Base-by-base conservation (phyloP, 37 sponge, comb jelly and placozoan species). In the Theonella swinhoei region DNA sequence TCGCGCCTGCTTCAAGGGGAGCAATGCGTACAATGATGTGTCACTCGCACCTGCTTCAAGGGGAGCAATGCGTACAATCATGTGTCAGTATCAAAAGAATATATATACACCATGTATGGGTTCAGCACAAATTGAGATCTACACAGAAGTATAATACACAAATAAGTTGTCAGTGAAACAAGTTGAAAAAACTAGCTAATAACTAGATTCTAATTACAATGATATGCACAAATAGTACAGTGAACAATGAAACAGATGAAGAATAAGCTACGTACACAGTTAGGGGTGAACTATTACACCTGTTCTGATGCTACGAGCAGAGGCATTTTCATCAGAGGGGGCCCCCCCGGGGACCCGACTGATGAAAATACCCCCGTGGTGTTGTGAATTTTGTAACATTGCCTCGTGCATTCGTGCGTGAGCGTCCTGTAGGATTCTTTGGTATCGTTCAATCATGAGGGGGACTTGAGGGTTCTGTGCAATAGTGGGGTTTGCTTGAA, bases 281-380 rank as follows among this genome's bases (percentile, higher is more conserved):
- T 39, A 70, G 70, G n/a, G 3, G 87, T 93, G 25, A 71, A 75
- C 30, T 63, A 78, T 3, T 66, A 70, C 54, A 70, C 63, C 37
- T 91, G 91, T 86, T 43, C 40, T 0, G n/a, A 42, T 26, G 81
- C 85, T 37, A 70, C 83, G 3, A 38, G 58, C 2, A 81, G 81
- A 78, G 39, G 67, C 20, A 68, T 76, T 19, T 78, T 80, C 5
- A 74, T 68, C 41, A 80, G 86, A 39, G 35, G 91, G 14, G 54
- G 14, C 54, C 14, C 54, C 54, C 7, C 11, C 11, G 11, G 54
- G 54, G 11, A 47, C 54, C 54, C 54, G 7, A 7, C 11, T 14
- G 14, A 47, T 7, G 14, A 47, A 47, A 17, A 47, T 7, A 7
- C 14, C 11, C 54, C 14, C 14, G 54, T 47, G 54, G 60, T 65